Percentiles rank a stretch among this genome's conserved stretches.
Conservation (phyloP, 2,797 vertebrate genomes). For the Spinus pinus region DNA sequence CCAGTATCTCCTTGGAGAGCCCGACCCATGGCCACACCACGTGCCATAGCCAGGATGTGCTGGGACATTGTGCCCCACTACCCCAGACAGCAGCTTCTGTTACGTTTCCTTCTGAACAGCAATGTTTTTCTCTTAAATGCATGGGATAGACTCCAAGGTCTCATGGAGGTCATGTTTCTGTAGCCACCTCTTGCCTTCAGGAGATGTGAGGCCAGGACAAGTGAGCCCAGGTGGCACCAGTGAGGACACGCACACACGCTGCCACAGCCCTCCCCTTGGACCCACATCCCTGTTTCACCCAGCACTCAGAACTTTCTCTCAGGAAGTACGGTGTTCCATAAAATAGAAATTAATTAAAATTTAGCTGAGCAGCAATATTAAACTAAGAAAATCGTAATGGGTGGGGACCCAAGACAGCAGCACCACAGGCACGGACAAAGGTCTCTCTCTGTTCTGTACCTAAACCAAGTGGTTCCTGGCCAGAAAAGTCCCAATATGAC, state of each 20-base stretch:
- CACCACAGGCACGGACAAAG: background rate
- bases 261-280: background rate
- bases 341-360: background rate
- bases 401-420: background rate
- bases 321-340: background rate
- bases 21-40: fast-evolving
- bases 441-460: background rate
- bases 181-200: background rate
- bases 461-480: background rate
- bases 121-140: background rate
- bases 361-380: background rate
- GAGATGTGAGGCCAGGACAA: fast-evolving
- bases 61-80: background rate
- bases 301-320: background rate
- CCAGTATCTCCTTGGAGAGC: background rate
- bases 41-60: fast-evolving
- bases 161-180: background rate
- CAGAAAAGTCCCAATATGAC: background rate
- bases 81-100: background rate
- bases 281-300: background rate
- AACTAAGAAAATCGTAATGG: fast-evolving
- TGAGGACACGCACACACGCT: fast-evolving
- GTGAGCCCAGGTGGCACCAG: background rate
- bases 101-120: background rate
- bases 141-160: background rate